Percentiles rank a stretch among this genome's conserved stretches.
Evolutionary conservation across 2,888 invertebrate genomes (phyloP).

Genomic region (Lissonota sp.): DNA sequence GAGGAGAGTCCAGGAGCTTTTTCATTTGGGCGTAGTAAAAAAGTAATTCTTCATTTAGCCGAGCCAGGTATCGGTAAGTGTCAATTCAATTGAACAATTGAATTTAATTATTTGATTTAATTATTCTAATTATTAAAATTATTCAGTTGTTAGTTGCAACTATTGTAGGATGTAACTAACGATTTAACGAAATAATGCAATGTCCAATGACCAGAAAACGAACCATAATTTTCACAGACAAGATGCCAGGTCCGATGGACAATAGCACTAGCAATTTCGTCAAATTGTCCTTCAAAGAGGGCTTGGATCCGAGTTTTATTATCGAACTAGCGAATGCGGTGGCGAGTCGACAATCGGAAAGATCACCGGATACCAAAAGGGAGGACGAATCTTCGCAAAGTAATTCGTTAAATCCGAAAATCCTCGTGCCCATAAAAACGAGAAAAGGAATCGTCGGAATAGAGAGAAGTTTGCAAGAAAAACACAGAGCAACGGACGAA

Average conservation of each 20-base stretch:
- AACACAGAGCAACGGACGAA: slow-evolving; percentile 95
- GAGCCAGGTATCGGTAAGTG: slow-evolving; percentile 83
- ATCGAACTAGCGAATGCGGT: slow-evolving; percentile 88
- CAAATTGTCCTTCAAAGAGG: slow-evolving; percentile 94
- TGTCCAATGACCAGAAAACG: neutral
- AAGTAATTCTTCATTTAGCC: slow-evolving; percentile 91
- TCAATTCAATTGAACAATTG: neutral
- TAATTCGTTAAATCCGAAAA: slow-evolving; percentile 62
- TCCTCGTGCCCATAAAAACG: slow-evolving; percentile 87
- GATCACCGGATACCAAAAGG: slow-evolving; percentile 73
- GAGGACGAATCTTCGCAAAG: slow-evolving; percentile 19
- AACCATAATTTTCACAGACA: slow-evolving; percentile 82
- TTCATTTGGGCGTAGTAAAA: slow-evolving; percentile 92
- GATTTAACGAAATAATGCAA: neutral
- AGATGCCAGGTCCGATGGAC: slow-evolving; percentile 90
- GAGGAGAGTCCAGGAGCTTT: slow-evolving; percentile 92
- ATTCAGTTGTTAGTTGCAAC: neutral
- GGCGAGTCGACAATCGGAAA: slow-evolving; percentile 88
- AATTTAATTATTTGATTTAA: neutral
- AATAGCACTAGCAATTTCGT: slow-evolving; percentile 90
- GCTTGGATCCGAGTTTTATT: slow-evolving; percentile 88
- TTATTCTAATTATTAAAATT: too few species aligned
- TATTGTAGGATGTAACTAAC: too few species aligned
- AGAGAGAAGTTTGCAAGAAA: slow-evolving; percentile 95
- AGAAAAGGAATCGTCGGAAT: slow-evolving; percentile 97